Evolutionary conservation across 2,888 invertebrate species (phyloP), one percentile per base, ranked within the genome.

Genomic region (Dryocosmus kuriphilus): DNA sequence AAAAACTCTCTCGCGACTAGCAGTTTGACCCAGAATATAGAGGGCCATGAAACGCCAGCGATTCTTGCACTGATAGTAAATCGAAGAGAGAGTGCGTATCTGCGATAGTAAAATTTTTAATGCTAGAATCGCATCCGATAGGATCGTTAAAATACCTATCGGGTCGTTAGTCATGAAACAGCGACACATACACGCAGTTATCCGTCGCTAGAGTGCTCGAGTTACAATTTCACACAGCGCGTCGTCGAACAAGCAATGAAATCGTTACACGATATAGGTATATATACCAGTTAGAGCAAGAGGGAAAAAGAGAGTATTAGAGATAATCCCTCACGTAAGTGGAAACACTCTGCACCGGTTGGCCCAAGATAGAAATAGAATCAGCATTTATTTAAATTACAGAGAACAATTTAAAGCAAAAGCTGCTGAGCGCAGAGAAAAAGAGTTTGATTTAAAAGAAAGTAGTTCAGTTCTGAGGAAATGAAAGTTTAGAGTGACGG

Each of bases 91-190:
- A 63, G 63, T 67, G 24, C 46, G 27, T 46, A 41, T 46, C 41
- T 41, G 24, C 27, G 1, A 46, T 67, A 46, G 27, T 65, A 65
- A 41, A 65, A 22, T 24, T 5, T 41, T n/a, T 41, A 65, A 22
- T 63, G 22, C n/a, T 22, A 63, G 35, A 63, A 63, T 35, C 35
- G n/a, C n/a, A 22, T n/a, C 35, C 63, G 7, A 22, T 63, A 22
- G 63, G 7, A 22, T 4, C 22, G n/a, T n/a, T 63, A 11, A 63
- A 63, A 63, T 35, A 63, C 35, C 35, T 35, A 38, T 63, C 63
- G 32, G 35, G 22, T 63, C 63, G 60, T 60, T 60, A 60, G 60
- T 60, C 62, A 35, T 63, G 63, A 22, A 35, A 63, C 35, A 22
- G 35, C 63, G 11, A 5, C 9, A 63, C 63, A n/a, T 63, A 38